Evolutionary conservation across 1,140 invertebrate genomes (phyloP).

Genomic region (Rhagoletis pomonella): DNA sequence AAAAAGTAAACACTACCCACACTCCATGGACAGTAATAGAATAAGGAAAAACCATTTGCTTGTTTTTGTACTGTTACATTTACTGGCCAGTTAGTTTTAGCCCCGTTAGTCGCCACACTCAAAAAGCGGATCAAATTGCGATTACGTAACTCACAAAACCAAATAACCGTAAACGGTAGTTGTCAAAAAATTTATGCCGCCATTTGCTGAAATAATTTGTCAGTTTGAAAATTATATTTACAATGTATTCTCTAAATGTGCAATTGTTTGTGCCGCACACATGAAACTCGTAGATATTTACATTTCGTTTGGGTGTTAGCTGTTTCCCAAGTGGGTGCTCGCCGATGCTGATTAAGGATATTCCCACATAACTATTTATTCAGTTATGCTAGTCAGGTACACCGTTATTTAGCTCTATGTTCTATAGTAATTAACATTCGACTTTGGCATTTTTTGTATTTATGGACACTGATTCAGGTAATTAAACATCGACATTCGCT

Average conservation of each 20-base stretch:
- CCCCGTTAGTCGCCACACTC: background rate
- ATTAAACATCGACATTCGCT: background rate
- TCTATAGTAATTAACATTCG: conserved; percentile 17
- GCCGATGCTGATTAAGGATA: conserved; percentile 10
- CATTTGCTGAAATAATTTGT: conserved; percentile 51
- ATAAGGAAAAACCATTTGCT: too few species aligned
- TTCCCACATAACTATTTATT: background rate
- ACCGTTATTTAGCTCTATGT: background rate
- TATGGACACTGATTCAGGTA: background rate
- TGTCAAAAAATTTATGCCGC: conserved; percentile 46
- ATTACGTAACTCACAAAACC: background rate
- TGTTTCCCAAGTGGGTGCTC: background rate
- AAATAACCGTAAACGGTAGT: conserved; percentile 44
- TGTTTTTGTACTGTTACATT: background rate
- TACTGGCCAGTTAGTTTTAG: background rate
- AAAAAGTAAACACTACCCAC: background rate
- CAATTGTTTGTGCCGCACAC: too few species aligned
- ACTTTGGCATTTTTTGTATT: background rate
- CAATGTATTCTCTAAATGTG: too few species aligned
- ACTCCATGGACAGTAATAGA: background rate
- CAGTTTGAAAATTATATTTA: conserved; percentile 27
- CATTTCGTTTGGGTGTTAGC: background rate
- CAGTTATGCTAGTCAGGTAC: background rate
- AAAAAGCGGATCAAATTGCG: conserved; percentile 32
- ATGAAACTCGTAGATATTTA: too few species aligned